Evolutionary conservation across 2,113 vertebrate genomes (phyloP), one percentile per base, ranked within the genome.

Genomic region (Campylomormyrus numenius): DNA sequence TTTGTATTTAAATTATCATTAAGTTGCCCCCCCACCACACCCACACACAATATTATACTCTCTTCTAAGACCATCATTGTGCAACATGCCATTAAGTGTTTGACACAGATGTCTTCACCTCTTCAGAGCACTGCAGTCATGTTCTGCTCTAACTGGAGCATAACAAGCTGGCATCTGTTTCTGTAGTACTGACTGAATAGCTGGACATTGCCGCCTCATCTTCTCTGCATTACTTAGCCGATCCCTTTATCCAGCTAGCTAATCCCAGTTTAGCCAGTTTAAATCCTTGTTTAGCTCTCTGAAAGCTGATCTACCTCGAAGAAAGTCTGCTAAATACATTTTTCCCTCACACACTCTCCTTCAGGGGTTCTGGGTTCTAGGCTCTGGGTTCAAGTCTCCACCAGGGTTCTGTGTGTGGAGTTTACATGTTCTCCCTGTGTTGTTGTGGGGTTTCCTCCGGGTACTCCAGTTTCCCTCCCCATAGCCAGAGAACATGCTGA

Each of bases 201-300:
- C 15, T 70, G 83, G 88, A 88, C 52, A 85, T 86, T 62, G 24
- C 50, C 24, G 56, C 77, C 85, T 53, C 4, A 88, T 90, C 74
- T n/a, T 35, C 27, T 62, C 48, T 27, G 13, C 21, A 90, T 87
- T 35, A 87, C 53, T 90, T 88, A 89, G 80, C 52, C 35, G 48
- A 92, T 92, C 88, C 85, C 62, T 52, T 90, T 89, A 91, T 91
- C 87, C 53, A n/a, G 45, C 8, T 87, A 46, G 52, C 31, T 90
- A 90, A 90, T 90, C 90, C 80, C 89, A 80, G 89, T 85, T 90
- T 86, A 90, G 88, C 89, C 87, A 77, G 7, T 35, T 21, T 86
- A 39, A 88, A 31, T n/a, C 46, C 58, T 56, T 46, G 42, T 10
- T 88, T 80, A 66, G 53, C 24, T 45, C 46, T 19, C 3, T 70